Conservation (phyloP, 2,797 vertebrate species). For the Crocodylus rhombifer region DNA sequence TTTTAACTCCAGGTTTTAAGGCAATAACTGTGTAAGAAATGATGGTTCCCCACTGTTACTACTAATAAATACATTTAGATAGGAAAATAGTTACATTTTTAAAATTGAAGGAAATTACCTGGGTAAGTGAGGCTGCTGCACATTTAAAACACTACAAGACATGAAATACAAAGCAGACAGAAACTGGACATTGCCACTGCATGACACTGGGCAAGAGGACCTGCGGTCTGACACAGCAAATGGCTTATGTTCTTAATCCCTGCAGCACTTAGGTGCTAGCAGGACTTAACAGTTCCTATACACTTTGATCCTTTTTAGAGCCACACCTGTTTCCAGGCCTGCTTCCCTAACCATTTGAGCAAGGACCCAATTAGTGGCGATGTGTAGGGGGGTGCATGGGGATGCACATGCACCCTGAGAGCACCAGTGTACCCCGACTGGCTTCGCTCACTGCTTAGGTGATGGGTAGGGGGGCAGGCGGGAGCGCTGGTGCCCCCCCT, state of each 20-base stretch:
- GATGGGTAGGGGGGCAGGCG: too few species aligned
- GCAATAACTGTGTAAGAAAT: not conserved
- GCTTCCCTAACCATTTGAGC: too few species aligned
- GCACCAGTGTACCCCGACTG: too few species aligned
- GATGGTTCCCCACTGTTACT: not conserved
- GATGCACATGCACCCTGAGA: too few species aligned
- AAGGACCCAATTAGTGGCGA: too few species aligned
- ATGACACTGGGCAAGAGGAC: too few species aligned
- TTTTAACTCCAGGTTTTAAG: conserved; percentile 8
- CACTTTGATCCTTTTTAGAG: not conserved
- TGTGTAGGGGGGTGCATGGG: too few species aligned
- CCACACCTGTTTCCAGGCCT: too few species aligned
- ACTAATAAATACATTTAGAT: conserved; percentile 23
- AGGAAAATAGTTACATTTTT: not conserved
- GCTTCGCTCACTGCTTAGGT: too few species aligned
- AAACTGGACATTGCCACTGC: too few species aligned
- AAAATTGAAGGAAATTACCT: not conserved
- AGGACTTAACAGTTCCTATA: not conserved
- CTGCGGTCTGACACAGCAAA: too few species aligned
- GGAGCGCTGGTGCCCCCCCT: too few species aligned
- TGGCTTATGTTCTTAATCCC: not conserved
- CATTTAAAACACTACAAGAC: not conserved
- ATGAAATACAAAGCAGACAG: not conserved
- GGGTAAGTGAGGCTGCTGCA: not conserved
- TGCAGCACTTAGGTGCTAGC: not conserved